Evolutionary conservation across 2,888 invertebrate genomes (phyloP).

Genomic region (Trachelus troglodyta): DNA sequence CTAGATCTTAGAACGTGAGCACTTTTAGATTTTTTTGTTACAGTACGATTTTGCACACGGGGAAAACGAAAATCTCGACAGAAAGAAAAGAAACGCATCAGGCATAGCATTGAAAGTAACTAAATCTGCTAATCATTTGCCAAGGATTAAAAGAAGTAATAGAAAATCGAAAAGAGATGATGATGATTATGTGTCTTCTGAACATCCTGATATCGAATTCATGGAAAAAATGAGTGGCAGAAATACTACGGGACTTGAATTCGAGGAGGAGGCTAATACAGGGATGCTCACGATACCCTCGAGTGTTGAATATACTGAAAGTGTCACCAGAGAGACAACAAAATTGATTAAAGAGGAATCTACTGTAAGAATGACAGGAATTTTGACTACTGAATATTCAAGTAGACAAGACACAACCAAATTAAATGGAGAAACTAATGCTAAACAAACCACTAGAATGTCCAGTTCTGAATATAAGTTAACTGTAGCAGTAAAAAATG

Average conservation of each 20-base stretch:
- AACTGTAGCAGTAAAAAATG: background rate
- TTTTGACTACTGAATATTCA: background rate
- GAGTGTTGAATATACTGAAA: background rate
- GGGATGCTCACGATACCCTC: background rate
- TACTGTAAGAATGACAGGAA: background rate
- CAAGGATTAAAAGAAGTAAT: background rate
- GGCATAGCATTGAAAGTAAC: background rate
- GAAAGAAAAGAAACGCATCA: background rate
- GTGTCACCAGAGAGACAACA: background rate
- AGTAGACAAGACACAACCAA: background rate
- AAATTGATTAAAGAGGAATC: background rate
- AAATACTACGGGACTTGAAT: constrained; percentile 7
- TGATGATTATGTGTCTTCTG: constrained; percentile 15
- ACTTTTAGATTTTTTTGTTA: background rate
- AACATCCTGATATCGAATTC: constrained; percentile 13
- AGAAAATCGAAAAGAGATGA: constrained; percentile 15
- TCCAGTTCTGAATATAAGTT: background rate
- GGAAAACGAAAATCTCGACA: background rate
- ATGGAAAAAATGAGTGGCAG: constrained; percentile 23
- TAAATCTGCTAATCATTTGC: background rate
- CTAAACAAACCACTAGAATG: background rate
- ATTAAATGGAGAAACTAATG: background rate
- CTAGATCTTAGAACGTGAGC: background rate
- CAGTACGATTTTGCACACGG: constrained; percentile 21
- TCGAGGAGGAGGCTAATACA: background rate